These are phyloP conservation scores for Mantis religiosa DNA, from an alignment of 2,888 invertebrate species.

Conservation along the genomic window DNA sequence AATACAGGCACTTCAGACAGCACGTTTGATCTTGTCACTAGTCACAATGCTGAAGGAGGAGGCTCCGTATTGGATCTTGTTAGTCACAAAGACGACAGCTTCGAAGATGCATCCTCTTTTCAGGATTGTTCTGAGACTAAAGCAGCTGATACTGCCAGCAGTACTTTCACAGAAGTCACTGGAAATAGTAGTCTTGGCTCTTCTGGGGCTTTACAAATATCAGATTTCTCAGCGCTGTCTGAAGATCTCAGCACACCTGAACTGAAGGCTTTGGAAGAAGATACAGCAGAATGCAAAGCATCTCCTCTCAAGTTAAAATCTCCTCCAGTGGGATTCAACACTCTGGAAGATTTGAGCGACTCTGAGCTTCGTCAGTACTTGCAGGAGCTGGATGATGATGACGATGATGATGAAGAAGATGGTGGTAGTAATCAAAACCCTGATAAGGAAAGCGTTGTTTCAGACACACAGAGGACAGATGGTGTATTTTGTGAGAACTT, in stretches of 20 bases:
- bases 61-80: background rate
- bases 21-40: background rate
- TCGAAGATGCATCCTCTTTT: background rate
- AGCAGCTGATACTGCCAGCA: background rate
- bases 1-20: background rate
- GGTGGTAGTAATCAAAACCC: background rate
- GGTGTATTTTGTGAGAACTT: background rate
- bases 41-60: background rate
- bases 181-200: background rate
- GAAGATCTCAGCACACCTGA: background rate
- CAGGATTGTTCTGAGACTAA: background rate
- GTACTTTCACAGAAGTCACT: background rate
- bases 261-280: too few relatives aligned
- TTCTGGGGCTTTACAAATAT: background rate
- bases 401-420: background rate
- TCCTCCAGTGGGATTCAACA: constrained; percentile 38
- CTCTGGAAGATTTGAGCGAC: constrained; percentile 41
- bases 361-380: constrained; percentile 34
- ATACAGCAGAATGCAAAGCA: background rate
- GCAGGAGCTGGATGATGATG: constrained; percentile 42
- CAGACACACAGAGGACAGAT: background rate
- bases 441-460: background rate
- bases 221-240: background rate
- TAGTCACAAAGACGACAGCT: background rate
- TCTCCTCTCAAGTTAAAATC: background rate